Evolutionary conservation across 2,113 vertebrate genomes (phyloP), one percentile per base, ranked within the genome.

Genomic region (Solenodon paradoxus): DNA sequence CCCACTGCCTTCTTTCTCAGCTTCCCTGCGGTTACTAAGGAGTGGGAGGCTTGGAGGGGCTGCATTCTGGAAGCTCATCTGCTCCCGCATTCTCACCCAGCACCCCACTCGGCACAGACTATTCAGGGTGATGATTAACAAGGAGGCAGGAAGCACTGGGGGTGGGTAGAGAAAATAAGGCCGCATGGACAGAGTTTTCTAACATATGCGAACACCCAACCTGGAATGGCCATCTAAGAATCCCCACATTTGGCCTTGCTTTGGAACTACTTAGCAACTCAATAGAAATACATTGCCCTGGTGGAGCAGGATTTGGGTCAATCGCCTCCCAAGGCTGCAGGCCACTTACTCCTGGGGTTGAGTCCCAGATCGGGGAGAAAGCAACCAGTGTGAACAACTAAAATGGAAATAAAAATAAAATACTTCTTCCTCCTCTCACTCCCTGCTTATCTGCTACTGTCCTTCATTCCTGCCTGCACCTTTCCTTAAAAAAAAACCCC

Each of bases 1-100:
- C 95, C 84, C 75, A 40, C 51, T 0, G 4, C 74, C 88, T 92
- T 75, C 90, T 42, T 89, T 88, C 92, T 92, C 90, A 80, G 96
- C 91, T 96, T 97, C 45, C 77, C 95, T 82, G 42, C 19, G 4
- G 97, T 97, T 97, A 95, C 96, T 63, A 97, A 86, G 97, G 97
- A 92, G 97, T 97, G 95, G 97, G 97, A 92, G 97, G 97, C 94
- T 88, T 80, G 93, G 68, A 95, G 96, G 95, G 96, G 95, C 96
- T 32, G 83, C 64, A 26, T 97, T 95, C 97, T 97, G 97, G 95
- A 95, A 96, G 85, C 96, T 97, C 97, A 96, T 96, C 97, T 97
- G 96, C 95, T 97, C 93, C 95, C 71, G 79, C 94, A 53, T 96
- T 97, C 90, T 96, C 90, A 96, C 96, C 91, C 96, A 95, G 92